These are phyloP conservation scores for Sebastes matsubarae DNA, from an alignment of 2,797 vertebrate genomes.

Conservation along the genomic window DNA sequence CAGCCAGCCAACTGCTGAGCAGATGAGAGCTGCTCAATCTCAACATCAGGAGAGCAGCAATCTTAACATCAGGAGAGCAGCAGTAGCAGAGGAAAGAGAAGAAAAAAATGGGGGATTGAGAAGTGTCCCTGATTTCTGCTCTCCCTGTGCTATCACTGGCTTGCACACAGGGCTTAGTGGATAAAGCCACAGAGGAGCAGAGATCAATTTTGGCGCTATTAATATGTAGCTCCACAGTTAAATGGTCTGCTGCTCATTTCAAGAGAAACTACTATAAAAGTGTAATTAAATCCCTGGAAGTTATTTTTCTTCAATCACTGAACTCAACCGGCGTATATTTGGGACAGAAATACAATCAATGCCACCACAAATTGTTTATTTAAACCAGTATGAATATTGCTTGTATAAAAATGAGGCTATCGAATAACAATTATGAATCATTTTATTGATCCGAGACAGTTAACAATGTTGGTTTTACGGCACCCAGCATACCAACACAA, in stretches of 20 bases:
- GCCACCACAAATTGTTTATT: background rate
- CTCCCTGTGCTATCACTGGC: conserved; percentile 22
- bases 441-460: too few species aligned
- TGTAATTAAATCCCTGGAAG: background rate
- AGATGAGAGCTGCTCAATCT: conserved; percentile 39
- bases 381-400: background rate
- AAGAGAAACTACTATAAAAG: background rate
- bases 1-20: conserved; percentile 8
- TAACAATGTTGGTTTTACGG: too few species aligned
- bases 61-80: conserved; percentile 35
- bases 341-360: background rate
- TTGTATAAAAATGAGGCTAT: background rate
- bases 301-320: background rate
- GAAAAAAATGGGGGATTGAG: background rate
- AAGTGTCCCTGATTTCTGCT: conserved; percentile 18
- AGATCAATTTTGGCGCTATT: conserved; percentile 20
- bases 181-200: conserved; percentile 15
- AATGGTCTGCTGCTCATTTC: background rate
- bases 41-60: conserved; percentile 25
- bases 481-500: too few species aligned
- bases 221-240: conserved; percentile 5
- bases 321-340: background rate
- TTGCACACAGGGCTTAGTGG: conserved; percentile 29
- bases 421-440: too few species aligned
- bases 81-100: background rate